A percentile compares a stretch with the other conserved stretches of the same genome.
Evolutionary conservation across 2,888 invertebrate species (phyloP).

Genomic region (Pseudococcus viburni): DNA sequence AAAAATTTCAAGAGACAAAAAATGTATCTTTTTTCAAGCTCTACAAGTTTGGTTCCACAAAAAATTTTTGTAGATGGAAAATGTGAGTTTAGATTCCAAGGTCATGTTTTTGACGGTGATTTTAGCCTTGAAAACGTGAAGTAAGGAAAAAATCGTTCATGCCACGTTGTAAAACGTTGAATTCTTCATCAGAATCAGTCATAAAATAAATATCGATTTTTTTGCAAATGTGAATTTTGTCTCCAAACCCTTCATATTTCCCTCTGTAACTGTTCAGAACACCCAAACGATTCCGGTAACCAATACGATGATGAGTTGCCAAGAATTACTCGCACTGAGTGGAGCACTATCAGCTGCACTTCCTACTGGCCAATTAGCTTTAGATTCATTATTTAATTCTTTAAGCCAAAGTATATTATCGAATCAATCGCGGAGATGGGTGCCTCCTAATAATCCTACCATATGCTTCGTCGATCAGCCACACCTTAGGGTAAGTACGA

Average conservation of each 20-base stretch:
- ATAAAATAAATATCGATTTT: too few relatives aligned
- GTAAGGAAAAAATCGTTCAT: too few relatives aligned
- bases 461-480: constrained; percentile 65
- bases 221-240: too few relatives aligned
- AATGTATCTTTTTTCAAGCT: too few relatives aligned
- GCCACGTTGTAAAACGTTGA: too few relatives aligned
- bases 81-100: too few relatives aligned
- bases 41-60: too few relatives aligned
- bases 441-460: constrained; percentile 51
- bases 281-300: constrained; percentile 51
- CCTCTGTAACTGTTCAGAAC: constrained; percentile 42
- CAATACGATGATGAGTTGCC: constrained; percentile 80
- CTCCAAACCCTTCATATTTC: background rate
- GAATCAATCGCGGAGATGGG: constrained; percentile 49
- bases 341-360: constrained; percentile 92
- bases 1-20: too few relatives aligned
- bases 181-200: too few relatives aligned
- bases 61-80: too few relatives aligned
- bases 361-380: constrained; percentile 84
- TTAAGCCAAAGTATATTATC: constrained; percentile 76
- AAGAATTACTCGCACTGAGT: constrained; percentile 90
- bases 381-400: constrained; percentile 85
- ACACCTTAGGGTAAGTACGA: constrained; percentile 17
- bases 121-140: too few relatives aligned
- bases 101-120: too few relatives aligned